Evolutionary conservation across 2,888 invertebrate species (phyloP), one percentile per base, ranked within the genome.

Genomic region (Drosophila pegasa): DNA sequence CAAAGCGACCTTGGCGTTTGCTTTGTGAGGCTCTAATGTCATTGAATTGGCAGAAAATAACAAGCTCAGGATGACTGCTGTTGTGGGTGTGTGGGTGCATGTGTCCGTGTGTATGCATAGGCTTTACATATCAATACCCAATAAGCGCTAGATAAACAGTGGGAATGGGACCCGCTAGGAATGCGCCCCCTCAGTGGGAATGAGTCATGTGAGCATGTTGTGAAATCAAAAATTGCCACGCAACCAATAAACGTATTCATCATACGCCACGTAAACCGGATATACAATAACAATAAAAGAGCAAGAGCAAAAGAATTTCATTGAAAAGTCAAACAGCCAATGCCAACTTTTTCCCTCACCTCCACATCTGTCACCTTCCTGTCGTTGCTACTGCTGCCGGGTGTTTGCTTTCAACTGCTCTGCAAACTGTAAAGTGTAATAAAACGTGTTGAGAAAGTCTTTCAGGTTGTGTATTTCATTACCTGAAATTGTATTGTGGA

Each of bases 231-330:
- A 47, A 71, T 52, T 56, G 67, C 50, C 66, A 60, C 55, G 75
- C 71, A 83, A 69, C 71, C 73, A 71, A 77, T 77, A 77, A 75
- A 73, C 63, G 59, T 73, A 69, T 73, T 78, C 71, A 73, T 81
- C 81, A 84, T 81, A 71, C 76, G 71, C 71, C 67, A 69, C 72
- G 68, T 81, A 72, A 74, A 54, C 72, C 84, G 78, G 78, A 82
- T 78, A 68, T 68, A 55, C 12, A 74, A 76, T 78, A 84, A 80
- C 73, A 81, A 80, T 61, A 54, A 52, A 58, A 47, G 35, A 54
- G 18, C 16, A 12, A 33, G 14, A 12, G 45, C 47, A 20, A 51
- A 57, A 67, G 56, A 66, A 70, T 75, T 70, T 67, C 82, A 73
- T 82, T 81, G 62, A 78, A 75, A 73, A 75, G 38, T 52, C 52